phyloP scores from a whole-genome alignment of 2,888 invertebrate species.

The Thyatira batis region DNA sequence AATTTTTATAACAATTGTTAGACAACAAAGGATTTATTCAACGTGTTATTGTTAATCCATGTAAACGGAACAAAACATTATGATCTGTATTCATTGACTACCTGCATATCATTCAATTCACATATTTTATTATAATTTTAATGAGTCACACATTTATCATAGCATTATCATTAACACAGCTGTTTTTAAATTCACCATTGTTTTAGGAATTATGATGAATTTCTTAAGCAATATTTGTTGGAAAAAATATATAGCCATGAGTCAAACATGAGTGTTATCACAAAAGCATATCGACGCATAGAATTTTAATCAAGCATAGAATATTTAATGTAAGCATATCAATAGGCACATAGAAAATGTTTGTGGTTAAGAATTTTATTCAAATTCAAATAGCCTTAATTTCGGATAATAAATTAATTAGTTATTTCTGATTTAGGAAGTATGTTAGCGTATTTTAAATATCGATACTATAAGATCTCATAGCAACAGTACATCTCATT shows the following conservation, averaged over 20 bases:
- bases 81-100: no score
- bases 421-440: no score
- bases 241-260: neutral
- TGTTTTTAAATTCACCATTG: neutral
- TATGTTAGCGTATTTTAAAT: no score
- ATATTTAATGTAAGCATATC: neutral
- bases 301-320: neutral
- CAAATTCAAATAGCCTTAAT: neutral
- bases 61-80: no score
- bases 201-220: neutral
- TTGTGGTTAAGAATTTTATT: neutral
- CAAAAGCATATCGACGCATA: neutral
- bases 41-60: no score
- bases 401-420: no score
- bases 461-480: no score
- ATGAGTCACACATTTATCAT: neutral
- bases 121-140: neutral
- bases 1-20: no score
- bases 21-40: no score
- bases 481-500: no score
- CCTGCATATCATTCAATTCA: neutral
- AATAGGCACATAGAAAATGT: neutral
- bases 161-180: neutral
- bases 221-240: neutral
- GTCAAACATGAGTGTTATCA: neutral